Evolutionary conservation across 2,797 vertebrate genomes (phyloP).

Genomic region (Harpagifer antarcticus): DNA sequence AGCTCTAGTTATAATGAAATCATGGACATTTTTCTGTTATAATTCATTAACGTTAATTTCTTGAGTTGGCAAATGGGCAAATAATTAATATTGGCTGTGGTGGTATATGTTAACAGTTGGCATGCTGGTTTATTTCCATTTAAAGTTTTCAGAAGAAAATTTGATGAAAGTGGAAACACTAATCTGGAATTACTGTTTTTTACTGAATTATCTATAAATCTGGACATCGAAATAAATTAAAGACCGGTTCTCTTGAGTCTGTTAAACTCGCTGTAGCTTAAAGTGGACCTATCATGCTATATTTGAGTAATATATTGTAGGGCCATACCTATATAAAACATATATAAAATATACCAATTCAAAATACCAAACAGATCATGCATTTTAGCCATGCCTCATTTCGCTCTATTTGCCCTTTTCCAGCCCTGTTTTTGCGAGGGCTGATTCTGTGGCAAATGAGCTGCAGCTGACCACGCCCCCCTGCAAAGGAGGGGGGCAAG

Average conservation of each 20-base stretch:
- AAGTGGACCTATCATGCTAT: background rate
- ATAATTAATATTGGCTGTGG: conserved; percentile 2
- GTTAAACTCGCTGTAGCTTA: background rate
- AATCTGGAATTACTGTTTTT: background rate
- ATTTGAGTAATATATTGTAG: no score
- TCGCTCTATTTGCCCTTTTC: no score
- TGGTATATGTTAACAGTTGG: conserved; percentile 13
- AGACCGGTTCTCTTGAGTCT: background rate
- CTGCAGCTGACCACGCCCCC: no score
- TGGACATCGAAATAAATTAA: background rate
- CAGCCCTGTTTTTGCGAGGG: no score
- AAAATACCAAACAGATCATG: no score
- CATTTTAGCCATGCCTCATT: no score
- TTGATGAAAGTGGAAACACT: background rate
- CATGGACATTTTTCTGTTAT: conserved; percentile 7
- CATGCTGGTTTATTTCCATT: background rate
- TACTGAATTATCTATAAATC: conserved; percentile 7
- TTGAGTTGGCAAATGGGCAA: conserved; percentile 13
- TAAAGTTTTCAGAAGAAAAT: background rate
- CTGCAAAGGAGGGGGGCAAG: no score
- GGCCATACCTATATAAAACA: no score
- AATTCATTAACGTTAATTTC: conserved; percentile 26
- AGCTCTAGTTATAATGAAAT: background rate
- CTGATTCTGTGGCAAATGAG: no score
- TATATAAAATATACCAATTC: no score